Conservation (phyloP, 1,140 invertebrate species). For the Diuraphis noxia region DNA sequence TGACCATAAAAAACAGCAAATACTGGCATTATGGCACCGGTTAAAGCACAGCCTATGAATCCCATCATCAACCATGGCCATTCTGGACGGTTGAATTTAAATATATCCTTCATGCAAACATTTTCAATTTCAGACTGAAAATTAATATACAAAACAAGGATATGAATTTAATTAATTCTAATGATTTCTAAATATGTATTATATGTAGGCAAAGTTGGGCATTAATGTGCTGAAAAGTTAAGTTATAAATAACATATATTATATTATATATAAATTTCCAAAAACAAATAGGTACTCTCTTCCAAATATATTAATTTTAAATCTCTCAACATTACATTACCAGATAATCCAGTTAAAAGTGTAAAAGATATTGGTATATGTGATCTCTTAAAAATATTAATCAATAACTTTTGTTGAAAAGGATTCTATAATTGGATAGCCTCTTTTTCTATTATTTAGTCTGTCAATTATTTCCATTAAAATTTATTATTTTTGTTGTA, state of each 20-base stretch:
- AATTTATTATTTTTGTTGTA: too few relatives aligned
- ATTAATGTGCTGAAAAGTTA: not conserved
- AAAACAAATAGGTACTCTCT: not conserved
- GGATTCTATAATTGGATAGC: too few relatives aligned
- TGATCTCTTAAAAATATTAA: not conserved
- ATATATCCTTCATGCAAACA: conserved; percentile 28
- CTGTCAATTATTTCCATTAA: too few relatives aligned
- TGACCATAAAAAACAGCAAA: conserved; percentile 80
- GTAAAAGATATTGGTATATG: not conserved
- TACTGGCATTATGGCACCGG: conserved; percentile 74
- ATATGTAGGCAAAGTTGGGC: not conserved
- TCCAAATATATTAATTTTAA: not conserved
- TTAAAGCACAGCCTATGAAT: conserved; percentile 69
- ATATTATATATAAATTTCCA: not conserved
- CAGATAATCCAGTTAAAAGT: not conserved
- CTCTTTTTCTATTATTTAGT: too few relatives aligned
- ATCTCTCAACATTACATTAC: not conserved
- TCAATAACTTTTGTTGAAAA: too few relatives aligned
- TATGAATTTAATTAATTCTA: not conserved
- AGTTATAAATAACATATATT: not conserved
- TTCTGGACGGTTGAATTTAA: conserved; percentile 73
- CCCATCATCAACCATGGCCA: conserved; percentile 73
- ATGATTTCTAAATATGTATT: not conserved
- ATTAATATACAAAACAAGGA: not conserved
- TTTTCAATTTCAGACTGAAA: conserved; percentile 25